Evolutionary conservation across 2,113 vertebrate species (phyloP), one percentile per base, ranked within the genome.

Genomic region (Clinocottus analis): DNA sequence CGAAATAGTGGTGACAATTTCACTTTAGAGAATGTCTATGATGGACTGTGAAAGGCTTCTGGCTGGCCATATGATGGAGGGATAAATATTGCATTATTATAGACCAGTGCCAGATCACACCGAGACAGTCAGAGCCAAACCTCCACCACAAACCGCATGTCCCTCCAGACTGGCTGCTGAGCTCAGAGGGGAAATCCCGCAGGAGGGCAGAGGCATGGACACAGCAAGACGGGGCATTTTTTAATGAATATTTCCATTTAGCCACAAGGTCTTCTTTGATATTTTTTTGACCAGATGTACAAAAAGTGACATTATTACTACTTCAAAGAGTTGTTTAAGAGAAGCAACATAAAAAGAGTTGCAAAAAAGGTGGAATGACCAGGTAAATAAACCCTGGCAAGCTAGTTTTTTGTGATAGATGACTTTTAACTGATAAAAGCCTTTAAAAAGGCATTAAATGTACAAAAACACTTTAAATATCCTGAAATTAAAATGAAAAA

Each of bases 121-220:
- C 43, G 63, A 66, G 66, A 49, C 45, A 45, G 45, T 17, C 3
- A 0, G 29, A 69, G 51, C 75, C 85, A 86, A 86, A 80, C 73
- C 65, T 70, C 35, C 74, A 78, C 90, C 85, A 87, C 90, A 89
- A 43, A 87, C 85, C 81, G 11, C 87, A 87, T 65, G 62, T 75
- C 21, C 5, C 45, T 77, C 51, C 62, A 74, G 49, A 66, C 61
- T 27, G 63, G 47, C 72, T 90, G 88, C 88, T 91, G 85, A 90
- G 88, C 88, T 91, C 88, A 91, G 88, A 84, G 4, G 87, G 90
- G 90, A 86, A 91, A 90, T 56, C 85, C 90, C 90, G 11, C 66
- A 35, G 66, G 47, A 64, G 29, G 1, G 60, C 21, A 63, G 63
- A 10, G 16, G 56, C 27, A 3, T 41, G 55, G 49, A 2, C 33